Evolutionary conservation across 2,113 vertebrate species (phyloP).

Genomic region (Chelonoidis abingdonii): DNA sequence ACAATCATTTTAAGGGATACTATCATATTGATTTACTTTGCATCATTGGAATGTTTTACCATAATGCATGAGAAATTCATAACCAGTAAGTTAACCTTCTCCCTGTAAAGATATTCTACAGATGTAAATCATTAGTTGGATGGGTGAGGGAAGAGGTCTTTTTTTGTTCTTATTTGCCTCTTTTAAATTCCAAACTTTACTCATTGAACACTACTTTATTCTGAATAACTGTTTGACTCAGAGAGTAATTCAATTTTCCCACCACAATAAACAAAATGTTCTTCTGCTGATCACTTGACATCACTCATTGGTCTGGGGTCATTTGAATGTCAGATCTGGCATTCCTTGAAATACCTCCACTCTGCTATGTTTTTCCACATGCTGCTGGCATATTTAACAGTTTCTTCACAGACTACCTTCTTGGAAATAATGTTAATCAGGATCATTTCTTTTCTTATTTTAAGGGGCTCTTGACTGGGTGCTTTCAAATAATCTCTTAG

Average conservation of each 20-base stretch:
- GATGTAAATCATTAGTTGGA: not conserved
- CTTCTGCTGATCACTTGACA: slow-evolving; percentile 46
- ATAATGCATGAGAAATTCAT: slow-evolving; percentile 26
- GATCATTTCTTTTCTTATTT: slow-evolving; percentile 53
- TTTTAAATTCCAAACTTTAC: slow-evolving; percentile 15
- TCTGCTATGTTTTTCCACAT: not conserved
- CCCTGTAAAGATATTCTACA: slow-evolving; percentile 14
- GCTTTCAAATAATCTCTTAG: slow-evolving; percentile 56
- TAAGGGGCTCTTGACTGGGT: slow-evolving; percentile 40
- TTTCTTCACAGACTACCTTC: slow-evolving; percentile 49
- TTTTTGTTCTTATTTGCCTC: slow-evolving; percentile 21
- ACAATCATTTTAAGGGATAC: slow-evolving; percentile 21
- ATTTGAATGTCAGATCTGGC: slow-evolving; percentile 64
- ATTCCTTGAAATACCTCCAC: slow-evolving; percentile 38
- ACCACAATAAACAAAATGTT: slow-evolving; percentile 66
- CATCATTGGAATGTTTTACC: slow-evolving; percentile 28
- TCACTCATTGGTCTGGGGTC: slow-evolving; percentile 36
- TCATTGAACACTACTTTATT: slow-evolving; percentile 1
- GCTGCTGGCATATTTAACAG: slow-evolving; percentile 63
- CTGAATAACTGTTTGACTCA: slow-evolving; percentile 28
- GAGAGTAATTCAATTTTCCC: slow-evolving; percentile 62
- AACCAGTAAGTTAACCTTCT: not conserved
- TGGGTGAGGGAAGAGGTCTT: not conserved
- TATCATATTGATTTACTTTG: slow-evolving; percentile 31
- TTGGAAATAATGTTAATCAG: slow-evolving; percentile 71